These are phyloP conservation scores for Cinclus cinclus DNA, from an alignment of 2,113 vertebrate species.

Conservation along the genomic window DNA sequence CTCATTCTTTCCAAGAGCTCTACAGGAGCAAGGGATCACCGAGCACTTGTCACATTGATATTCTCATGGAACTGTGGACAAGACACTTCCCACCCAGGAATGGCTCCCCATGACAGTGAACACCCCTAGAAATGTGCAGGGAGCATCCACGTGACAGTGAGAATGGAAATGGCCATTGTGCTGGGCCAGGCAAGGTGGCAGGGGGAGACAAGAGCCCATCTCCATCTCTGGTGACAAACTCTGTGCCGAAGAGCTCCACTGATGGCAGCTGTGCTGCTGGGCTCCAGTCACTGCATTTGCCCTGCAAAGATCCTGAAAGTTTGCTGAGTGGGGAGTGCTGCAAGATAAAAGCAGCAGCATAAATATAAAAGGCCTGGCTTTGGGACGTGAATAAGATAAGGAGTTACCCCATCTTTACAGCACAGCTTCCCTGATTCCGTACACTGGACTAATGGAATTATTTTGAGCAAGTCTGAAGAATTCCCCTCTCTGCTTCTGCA, in stretches of 20 bases:
- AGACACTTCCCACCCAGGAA: background rate
- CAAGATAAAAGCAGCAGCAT: background rate
- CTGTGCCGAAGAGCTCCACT: background rate
- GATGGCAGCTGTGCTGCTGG: background rate
- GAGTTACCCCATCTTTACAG: background rate
- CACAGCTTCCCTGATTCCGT: background rate
- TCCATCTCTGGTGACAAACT: background rate
- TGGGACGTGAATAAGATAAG: background rate
- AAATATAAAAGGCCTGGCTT: background rate
- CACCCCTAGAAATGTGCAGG: background rate
- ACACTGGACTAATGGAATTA: rapidly evolving
- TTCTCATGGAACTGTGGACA: background rate
- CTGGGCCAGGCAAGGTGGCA: background rate
- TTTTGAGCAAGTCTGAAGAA: background rate
- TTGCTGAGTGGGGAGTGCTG: too few species aligned
- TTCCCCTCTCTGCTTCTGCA: background rate
- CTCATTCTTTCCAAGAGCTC: background rate
- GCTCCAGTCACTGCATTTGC: background rate
- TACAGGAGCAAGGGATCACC: rapidly evolving
- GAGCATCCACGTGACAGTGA: background rate
- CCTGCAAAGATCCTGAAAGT: background rate
- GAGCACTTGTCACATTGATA: background rate
- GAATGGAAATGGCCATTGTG: background rate
- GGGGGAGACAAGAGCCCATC: rapidly evolving
- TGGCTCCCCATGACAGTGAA: background rate